Evolutionary conservation across 2,888 invertebrate genomes (phyloP), one percentile per base, ranked within the genome.

Genomic region (Diploptera punctata): DNA sequence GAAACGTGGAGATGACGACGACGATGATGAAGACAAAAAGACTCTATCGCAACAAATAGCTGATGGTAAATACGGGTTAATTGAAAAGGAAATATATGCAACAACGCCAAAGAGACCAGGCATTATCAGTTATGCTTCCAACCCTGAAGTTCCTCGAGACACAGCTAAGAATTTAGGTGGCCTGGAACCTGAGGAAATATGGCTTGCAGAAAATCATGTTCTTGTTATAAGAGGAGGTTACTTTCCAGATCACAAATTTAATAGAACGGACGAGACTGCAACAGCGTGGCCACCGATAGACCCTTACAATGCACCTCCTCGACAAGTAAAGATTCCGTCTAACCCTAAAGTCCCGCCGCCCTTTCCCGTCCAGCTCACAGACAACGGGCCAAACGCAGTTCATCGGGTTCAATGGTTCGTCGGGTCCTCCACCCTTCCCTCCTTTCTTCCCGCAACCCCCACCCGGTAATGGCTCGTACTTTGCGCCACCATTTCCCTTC

Each of bases 331-430:
- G 84, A 88, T 95, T 79, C 94, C 95, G 54, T 84, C 89, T 68
- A 90, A 91, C 82, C 94, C 94, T 10, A 91, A 91, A 44, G 90
- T 95, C 79, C 94, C 95, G 83, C 95, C 95, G 87, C 95, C 95
- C 85, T 95, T 95, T 91, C 95, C 95, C 81, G 91, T 95, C 84
- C 94, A 93, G 85, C 90, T 95, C 83, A 88, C 89, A 83, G 93
- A 94, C 82, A 88, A 91, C 81, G 95, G 94, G 80, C 95, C 95
- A 82, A n/a, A 88, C 95, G 84, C 91, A 93, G 86, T 91, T 95
- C 88, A 88, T 95, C 85, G 77, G 78, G 57, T 73, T 77, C 57
- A 78, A 80, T 71, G 76, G 74, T 19, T 78, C 80, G 43, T 67
- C 54, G 60, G 49, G 68, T 26, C 62, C 61, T 16, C 62, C 49